Base-by-base conservation (phyloP, 2,113 vertebrate genomes). In the Tenrec ecaudatus region DNA sequence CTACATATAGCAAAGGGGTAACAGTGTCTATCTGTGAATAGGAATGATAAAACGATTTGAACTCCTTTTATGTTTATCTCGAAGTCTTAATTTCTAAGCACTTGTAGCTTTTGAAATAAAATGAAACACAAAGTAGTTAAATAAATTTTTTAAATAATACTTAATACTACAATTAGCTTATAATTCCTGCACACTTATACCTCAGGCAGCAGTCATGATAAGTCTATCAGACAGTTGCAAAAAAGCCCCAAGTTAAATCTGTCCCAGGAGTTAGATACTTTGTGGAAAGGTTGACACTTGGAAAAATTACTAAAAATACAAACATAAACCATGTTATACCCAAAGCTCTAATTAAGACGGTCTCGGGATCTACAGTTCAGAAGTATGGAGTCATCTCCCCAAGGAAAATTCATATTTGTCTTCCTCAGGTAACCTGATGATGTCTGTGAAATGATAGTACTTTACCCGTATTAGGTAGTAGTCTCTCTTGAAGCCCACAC, bases 401-500 rank as follows among this genome's bases (percentile, higher is more conserved):
- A 27, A 88, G 33, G 27, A 20, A 77, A 77, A 77, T 29, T 43
- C 62, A 68, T 27, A 68, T 60, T 43, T 64, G 68, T 33, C 43
- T 73, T 76, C n/a, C 84, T 84, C 66, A 84, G 25, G 27, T 22
- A 89, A 94, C 91, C 2, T 17, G 66, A 86, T 2, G 14, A 73
- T 19, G 84, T 62, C 16, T 69, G 82, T 4, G 95, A 80, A 88
- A 95, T 47, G 79, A 6, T 79, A 68, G 88, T 7, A 0, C 83
- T 98, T 96, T 98, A 99, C 99, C 98, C 99, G 97, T 95, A 99
- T 99, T 79, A 99, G 97, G 97, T 99, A 99, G 98, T 99, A 99
- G 97, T 99, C 99, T 92, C 99, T 98, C 96, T 99, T 99, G 97
- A 99, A 99, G 64, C 99, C 99, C 38, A 99, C 99, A 96, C 99